These are phyloP conservation scores for Sceliomorpha sp. DNA, from an alignment of 2,888 invertebrate genomes.

Conservation along the genomic window DNA sequence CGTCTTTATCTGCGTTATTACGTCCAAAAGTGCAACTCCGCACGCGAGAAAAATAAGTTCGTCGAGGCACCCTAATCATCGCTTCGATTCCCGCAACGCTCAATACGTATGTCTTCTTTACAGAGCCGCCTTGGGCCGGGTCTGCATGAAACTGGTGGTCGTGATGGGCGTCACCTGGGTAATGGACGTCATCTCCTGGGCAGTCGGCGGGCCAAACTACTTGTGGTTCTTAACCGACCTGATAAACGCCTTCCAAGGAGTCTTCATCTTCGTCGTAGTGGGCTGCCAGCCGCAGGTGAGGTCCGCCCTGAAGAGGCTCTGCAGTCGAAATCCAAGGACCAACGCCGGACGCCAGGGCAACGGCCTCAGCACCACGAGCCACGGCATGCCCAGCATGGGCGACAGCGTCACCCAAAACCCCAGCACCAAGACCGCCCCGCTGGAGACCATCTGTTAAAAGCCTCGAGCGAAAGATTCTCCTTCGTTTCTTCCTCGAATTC, in stretches of 20 bases:
- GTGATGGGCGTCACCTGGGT: constrained; percentile 90
- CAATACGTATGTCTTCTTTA: constrained; percentile 63
- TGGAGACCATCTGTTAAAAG: constrained; percentile 82
- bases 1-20: too few relatives aligned
- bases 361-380: constrained; percentile 87
- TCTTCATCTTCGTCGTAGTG: constrained; percentile 93
- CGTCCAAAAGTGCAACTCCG: too few relatives aligned
- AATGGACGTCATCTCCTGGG: constrained; percentile 91
- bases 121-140: constrained; percentile 90
- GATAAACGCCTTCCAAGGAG: constrained; percentile 92
- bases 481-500: constrained; percentile 8
- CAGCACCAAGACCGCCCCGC: constrained; percentile 83
- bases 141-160: constrained; percentile 92
- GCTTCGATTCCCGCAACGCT: too few relatives aligned
- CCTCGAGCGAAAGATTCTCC: constrained; percentile 1
- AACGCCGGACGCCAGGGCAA: constrained; percentile 83
- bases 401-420: constrained; percentile 88
- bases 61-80: too few relatives aligned
- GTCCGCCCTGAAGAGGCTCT: constrained; percentile 85
- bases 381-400: constrained; percentile 90
- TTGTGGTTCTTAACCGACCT: constrained; percentile 92
- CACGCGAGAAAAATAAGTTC: too few relatives aligned
- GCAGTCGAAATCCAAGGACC: constrained; percentile 82
- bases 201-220: constrained; percentile 89
- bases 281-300: constrained; percentile 93